Percentiles rank a stretch among this genome's conserved stretches.
phyloP scores from a whole-genome alignment of 2,113 vertebrate genomes.

The Centropus bengalensis region DNA sequence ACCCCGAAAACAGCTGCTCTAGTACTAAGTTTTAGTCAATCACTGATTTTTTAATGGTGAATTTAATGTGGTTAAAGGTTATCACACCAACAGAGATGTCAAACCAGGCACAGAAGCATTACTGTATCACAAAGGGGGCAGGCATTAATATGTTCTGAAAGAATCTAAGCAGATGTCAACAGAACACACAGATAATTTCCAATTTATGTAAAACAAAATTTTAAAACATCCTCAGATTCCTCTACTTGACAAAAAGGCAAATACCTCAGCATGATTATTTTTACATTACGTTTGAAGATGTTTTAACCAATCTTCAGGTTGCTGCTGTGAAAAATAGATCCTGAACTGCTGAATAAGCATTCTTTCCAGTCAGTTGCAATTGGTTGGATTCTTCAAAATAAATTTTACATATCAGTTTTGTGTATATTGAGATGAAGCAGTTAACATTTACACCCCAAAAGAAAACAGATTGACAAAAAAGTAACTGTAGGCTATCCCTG shows the following conservation, averaged over 20 bases:
- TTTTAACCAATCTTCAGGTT: slow-evolving; percentile 7
- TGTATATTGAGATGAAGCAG: neutral
- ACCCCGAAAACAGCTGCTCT: neutral
- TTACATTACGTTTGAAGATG: neutral
- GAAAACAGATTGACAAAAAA: slow-evolving; percentile 9
- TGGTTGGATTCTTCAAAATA: slow-evolving; percentile 1
- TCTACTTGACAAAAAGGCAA: neutral
- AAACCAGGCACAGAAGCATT: neutral
- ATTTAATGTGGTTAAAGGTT: neutral
- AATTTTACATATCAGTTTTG: neutral
- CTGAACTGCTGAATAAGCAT: neutral
- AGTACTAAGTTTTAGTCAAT: neutral
- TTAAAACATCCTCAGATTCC: neutral
- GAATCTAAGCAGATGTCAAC: neutral
- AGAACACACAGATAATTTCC: neutral
- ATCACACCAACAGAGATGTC: neutral
- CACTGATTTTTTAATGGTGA: neutral
- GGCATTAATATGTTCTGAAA: neutral
- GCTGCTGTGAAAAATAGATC: slow-evolving; percentile 5
- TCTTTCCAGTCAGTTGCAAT: neutral
- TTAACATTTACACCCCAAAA: neutral
- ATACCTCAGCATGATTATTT: neutral
- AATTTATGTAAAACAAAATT: neutral
- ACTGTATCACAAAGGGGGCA: neutral
- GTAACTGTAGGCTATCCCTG: neutral